Percentiles rank a stretch among this genome's conserved stretches.
Evolutionary conservation across 2,888 invertebrate species (phyloP).

Genomic region (Vannuccia rotundouncinata): DNA sequence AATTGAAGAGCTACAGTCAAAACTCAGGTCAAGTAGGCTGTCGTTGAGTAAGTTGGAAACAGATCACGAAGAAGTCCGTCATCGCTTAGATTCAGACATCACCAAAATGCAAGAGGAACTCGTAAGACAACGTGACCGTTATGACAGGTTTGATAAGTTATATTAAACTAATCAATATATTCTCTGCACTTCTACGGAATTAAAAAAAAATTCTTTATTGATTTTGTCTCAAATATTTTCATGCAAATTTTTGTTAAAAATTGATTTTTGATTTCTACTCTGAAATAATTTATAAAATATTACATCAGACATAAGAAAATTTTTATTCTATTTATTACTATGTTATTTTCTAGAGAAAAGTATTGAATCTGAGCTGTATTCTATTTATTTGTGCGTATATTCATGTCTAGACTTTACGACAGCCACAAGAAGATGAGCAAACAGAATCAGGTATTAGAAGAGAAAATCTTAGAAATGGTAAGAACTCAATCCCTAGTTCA

Average conservation of each 20-base stretch:
- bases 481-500: background rate
- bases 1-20: conserved; percentile 3
- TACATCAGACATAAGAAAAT: too few relatives aligned
- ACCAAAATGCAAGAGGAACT: background rate
- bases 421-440: conserved; percentile 29
- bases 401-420: background rate
- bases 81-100: background rate
- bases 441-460: background rate
- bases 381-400: too few relatives aligned
- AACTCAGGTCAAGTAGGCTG: background rate
- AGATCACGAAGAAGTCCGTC: background rate
- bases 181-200: too few relatives aligned
- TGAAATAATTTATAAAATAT: too few relatives aligned
- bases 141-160: conserved; percentile 22
- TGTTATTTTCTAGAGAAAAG: too few relatives aligned
- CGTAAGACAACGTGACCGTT: conserved; percentile 16
- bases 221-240: too few relatives aligned
- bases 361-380: too few relatives aligned
- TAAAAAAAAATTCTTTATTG: too few relatives aligned
- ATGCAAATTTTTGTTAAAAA: too few relatives aligned
- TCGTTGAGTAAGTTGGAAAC: background rate
- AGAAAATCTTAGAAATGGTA: conserved; percentile 7
- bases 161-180: too few relatives aligned
- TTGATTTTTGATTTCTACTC: too few relatives aligned
- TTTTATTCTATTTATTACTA: too few relatives aligned